Evolutionary conservation across 2,888 invertebrate genomes (phyloP).

Genomic region (Hirtodrosophila trivittata): DNA sequence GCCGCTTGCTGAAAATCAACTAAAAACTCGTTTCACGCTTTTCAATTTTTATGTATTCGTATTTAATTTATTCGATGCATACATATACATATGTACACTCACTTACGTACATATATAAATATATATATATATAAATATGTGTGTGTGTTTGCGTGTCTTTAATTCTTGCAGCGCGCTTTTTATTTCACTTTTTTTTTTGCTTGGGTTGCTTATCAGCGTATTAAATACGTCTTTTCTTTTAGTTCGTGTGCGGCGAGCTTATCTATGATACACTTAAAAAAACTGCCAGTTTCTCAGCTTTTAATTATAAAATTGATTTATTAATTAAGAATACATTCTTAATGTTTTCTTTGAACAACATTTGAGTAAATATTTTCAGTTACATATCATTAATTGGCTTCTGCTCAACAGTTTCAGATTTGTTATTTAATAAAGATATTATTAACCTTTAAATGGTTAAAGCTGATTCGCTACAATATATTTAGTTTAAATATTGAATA

Average conservation of each 20-base stretch:
- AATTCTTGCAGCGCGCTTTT: conserved; percentile 72
- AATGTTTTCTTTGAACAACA: too few species aligned
- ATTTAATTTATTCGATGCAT: conserved; percentile 49
- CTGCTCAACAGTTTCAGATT: too few species aligned
- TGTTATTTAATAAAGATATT: too few species aligned
- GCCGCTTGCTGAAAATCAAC: conserved; percentile 69
- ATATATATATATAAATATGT: conserved; percentile 12
- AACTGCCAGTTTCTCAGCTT: too few species aligned
- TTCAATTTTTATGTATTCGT: conserved; percentile 65
- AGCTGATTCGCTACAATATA: too few species aligned
- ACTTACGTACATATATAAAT: conserved; percentile 11
- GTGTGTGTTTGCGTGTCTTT: conserved; percentile 34
- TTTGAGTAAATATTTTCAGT: too few species aligned
- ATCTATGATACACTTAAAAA: conserved; percentile 56
- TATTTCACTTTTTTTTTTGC: conserved; percentile 34
- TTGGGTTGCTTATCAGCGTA: conserved; percentile 61
- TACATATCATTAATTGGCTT: too few species aligned
- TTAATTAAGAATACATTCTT: too few species aligned
- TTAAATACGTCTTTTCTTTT: conserved; percentile 77
- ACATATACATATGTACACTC: conserved; percentile 19
- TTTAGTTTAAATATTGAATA: too few species aligned
- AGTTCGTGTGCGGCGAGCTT: conserved; percentile 51
- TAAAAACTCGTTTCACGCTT: conserved; percentile 75
- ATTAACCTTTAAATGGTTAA: too few species aligned
- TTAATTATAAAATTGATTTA: too few species aligned